Evolutionary conservation across 2,113 vertebrate species (phyloP).

Genomic region (Microtus ochrogaster): DNA sequence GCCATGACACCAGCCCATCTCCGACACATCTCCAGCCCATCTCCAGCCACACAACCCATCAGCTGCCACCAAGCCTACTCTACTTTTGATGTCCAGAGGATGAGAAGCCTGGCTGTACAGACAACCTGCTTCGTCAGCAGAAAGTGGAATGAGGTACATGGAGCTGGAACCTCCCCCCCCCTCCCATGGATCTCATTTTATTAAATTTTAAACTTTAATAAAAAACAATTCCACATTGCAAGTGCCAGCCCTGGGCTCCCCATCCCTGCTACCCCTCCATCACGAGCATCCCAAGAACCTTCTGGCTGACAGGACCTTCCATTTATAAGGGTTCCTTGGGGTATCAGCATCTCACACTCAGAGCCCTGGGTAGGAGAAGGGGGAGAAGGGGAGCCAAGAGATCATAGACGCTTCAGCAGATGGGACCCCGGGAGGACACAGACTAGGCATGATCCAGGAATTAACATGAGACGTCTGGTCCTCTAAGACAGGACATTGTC

Average conservation of each 20-base stretch:
- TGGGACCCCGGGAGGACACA: background rate
- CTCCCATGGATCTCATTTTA: slow-evolving; percentile 55
- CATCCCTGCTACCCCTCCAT: background rate
- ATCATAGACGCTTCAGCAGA: background rate
- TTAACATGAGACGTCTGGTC: background rate
- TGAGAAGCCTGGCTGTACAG: fast-evolving
- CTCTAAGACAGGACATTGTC: background rate
- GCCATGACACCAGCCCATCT: background rate
- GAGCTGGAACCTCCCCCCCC: slow-evolving; percentile 16
- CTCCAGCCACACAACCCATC: background rate
- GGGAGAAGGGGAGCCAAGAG: no score
- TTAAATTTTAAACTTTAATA: slow-evolving; percentile 80
- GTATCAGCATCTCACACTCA: background rate
- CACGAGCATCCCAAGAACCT: background rate
- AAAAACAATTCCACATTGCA: slow-evolving; percentile 63
- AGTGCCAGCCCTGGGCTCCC: background rate
- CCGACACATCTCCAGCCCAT: background rate
- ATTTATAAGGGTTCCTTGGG: background rate
- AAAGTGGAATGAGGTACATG: background rate
- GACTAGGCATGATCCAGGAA: background rate
- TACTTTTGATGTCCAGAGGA: background rate
- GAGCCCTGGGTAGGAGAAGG: background rate
- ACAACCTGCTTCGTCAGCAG: slow-evolving; percentile 30
- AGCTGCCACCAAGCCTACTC: background rate
- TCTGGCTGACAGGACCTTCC: background rate